phyloP scores from a whole-genome alignment of 2,888 invertebrate genomes.

The Fabriciana adippe region DNA sequence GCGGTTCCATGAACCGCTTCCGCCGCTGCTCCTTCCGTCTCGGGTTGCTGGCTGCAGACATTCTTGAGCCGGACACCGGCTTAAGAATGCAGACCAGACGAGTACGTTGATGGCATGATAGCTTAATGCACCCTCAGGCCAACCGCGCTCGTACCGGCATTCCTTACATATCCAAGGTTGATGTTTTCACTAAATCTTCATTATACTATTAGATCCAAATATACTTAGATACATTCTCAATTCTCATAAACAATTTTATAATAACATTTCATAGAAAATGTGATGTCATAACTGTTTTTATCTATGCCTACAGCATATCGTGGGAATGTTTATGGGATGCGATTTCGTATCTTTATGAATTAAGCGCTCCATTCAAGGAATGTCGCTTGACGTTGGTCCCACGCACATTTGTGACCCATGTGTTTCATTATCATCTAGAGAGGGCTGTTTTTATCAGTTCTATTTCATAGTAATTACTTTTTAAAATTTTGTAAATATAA shows the following conservation, averaged over 20 bases:
- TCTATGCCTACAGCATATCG: slow-evolving; percentile 58
- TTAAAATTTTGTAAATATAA: not conserved
- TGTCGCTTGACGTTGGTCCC: slow-evolving; percentile 53
- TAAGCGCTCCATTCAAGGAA: slow-evolving; percentile 70
- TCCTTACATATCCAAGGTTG: slow-evolving; percentile 57
- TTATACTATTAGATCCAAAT: slow-evolving; percentile 21
- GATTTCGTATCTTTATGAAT: slow-evolving; percentile 57
- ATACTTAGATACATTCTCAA: not conserved
- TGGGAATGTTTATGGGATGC: slow-evolving; percentile 65
- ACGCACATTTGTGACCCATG: slow-evolving; percentile 73
- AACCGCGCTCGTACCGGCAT: slow-evolving; percentile 53
- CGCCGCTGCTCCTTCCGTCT: slow-evolving; percentile 80
- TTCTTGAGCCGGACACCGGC: slow-evolving; percentile 71
- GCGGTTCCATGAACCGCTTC: slow-evolving; percentile 78
- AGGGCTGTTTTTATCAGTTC: slow-evolving; percentile 16
- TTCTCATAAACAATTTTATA: slow-evolving; percentile 13
- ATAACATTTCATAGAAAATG: slow-evolving; percentile 20
- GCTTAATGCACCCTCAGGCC: slow-evolving; percentile 65
- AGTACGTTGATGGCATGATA: slow-evolving; percentile 67
- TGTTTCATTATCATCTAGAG: slow-evolving; percentile 45
- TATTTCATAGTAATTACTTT: slow-evolving; percentile 15
- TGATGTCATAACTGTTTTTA: slow-evolving; percentile 47
- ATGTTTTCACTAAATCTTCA: slow-evolving; percentile 34
- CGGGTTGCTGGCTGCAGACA: slow-evolving; percentile 76
- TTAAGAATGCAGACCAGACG: slow-evolving; percentile 73